A percentile compares a stretch with the other conserved stretches of the same genome.
phyloP scores from a whole-genome alignment of 2,888 invertebrate species.

The Drymonia ruficornis region DNA sequence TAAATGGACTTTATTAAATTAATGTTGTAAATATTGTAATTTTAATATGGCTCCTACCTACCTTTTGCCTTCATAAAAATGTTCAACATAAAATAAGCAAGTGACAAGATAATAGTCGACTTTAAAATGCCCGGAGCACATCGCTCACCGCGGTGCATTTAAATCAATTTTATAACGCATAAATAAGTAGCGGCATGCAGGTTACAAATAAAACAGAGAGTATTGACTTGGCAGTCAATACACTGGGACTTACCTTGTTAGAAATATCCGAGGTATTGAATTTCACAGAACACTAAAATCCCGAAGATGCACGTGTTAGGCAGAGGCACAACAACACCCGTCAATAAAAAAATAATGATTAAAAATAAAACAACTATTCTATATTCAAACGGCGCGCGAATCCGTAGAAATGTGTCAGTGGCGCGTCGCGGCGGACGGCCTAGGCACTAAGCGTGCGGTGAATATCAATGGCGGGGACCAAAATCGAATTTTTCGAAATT shows the following conservation, averaged over 20 bases:
- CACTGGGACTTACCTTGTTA: slow-evolving; percentile 55
- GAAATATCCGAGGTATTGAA: slow-evolving; percentile 46
- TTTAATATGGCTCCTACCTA: not conserved
- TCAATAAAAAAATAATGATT: slow-evolving; percentile 59
- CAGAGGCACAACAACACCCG: slow-evolving; percentile 68
- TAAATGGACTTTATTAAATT: too few relatives aligned
- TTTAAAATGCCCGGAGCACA: slow-evolving; percentile 33
- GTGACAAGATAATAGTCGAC: slow-evolving; percentile 38
- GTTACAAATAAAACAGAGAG: slow-evolving; percentile 15
- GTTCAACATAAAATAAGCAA: slow-evolving; percentile 22
- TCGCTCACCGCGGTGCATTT: slow-evolving; percentile 37
- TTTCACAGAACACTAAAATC: slow-evolving; percentile 52
- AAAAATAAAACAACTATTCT: slow-evolving; percentile 58
- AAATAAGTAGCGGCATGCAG: slow-evolving; percentile 24
- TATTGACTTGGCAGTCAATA: slow-evolving; percentile 22
- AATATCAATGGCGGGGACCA: slow-evolving; percentile 63
- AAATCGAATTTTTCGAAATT: slow-evolving; percentile 68
- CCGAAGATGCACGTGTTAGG: slow-evolving; percentile 54
- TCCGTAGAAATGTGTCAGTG: slow-evolving; percentile 82
- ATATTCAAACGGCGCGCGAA: slow-evolving; percentile 81
- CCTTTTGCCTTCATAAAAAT: slow-evolving; percentile 9
- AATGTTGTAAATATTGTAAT: not conserved
- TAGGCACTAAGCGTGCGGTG: slow-evolving; percentile 71
- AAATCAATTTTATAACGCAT: slow-evolving; percentile 36
- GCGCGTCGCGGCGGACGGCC: slow-evolving; percentile 77